Evolutionary conservation across 30 jellyfish, hydroid and myxozoan species (phyloP).

Genomic region (Catostylus mosaicus): DNA sequence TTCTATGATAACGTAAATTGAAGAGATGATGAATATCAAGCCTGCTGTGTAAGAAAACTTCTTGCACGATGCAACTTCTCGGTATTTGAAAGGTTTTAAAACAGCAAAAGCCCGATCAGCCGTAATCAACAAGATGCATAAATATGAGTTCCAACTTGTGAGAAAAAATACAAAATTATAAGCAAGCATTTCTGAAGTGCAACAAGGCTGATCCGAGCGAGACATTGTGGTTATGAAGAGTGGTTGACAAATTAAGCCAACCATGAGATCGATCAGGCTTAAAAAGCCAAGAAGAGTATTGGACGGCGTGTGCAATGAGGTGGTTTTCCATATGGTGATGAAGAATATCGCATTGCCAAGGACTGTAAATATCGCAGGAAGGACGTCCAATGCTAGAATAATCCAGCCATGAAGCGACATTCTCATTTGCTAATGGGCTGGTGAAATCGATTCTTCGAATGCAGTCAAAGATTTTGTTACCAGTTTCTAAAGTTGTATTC

Average conservation of each 20-base stretch:
- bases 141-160: slow-evolving; percentile 16
- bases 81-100: slow-evolving; percentile 1
- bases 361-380: slow-evolving; percentile 20
- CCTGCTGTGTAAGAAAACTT: not conserved
- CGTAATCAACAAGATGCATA: slow-evolving; percentile 8
- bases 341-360: slow-evolving; percentile 34
- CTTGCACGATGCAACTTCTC: slow-evolving; percentile 12
- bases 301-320: slow-evolving; percentile 44
- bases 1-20: not conserved
- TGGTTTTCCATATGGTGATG: slow-evolving; percentile 24
- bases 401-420: not conserved
- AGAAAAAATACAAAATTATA: slow-evolving; percentile 12
- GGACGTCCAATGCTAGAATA: slow-evolving; percentile 8
- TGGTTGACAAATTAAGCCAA: slow-evolving; percentile 40
- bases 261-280: slow-evolving; percentile 29
- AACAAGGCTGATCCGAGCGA: slow-evolving; percentile 12
- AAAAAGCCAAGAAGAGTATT: slow-evolving; percentile 30
- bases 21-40: not conserved
- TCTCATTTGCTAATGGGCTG: too few species aligned
- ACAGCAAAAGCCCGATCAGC: slow-evolving; percentile 22
- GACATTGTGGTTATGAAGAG: not conserved
- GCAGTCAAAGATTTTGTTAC: too few species aligned
- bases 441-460: too few species aligned
- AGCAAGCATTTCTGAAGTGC: not conserved
- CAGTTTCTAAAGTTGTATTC: too few species aligned